A percentile compares a stretch with the other conserved stretches of the same genome.
Evolutionary conservation across 2,113 vertebrate genomes (phyloP).

Genomic region (Lampris megalopsis): DNA sequence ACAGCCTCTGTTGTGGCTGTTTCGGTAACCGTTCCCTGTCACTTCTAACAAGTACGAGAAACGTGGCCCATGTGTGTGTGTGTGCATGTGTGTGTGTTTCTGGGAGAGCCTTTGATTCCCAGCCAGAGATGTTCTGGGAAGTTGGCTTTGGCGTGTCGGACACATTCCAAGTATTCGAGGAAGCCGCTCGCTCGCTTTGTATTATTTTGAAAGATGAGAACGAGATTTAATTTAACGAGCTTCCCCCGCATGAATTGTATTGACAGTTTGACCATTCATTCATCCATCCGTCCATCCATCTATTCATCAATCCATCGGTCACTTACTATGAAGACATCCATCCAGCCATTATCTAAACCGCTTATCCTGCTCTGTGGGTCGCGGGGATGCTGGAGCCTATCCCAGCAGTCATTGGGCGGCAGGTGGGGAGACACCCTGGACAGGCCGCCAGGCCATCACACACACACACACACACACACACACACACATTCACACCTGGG

Average conservation of each 20-base stretch:
- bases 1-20: background rate
- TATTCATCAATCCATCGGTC: background rate
- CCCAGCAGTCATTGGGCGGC: no score
- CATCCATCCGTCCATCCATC: background rate
- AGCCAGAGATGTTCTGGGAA: slow-evolving; percentile 1
- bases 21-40: background rate
- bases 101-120: background rate
- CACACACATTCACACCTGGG: no score
- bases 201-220: background rate
- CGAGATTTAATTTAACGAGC: background rate
- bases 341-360: background rate
- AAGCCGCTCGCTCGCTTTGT: slow-evolving; percentile 3
- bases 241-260: background rate
- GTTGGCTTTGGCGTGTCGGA: slow-evolving; percentile 16
- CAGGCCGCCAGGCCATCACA: no score
- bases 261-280: background rate
- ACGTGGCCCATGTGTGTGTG: background rate
- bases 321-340: background rate
- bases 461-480: no score
- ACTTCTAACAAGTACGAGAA: background rate
- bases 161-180: background rate
- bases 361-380: background rate
- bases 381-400: no score
- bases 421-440: no score
- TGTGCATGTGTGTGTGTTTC: slow-evolving; percentile 1